phyloP scores from a whole-genome alignment of 2,888 invertebrate genomes.

The Heliconius erato region DNA sequence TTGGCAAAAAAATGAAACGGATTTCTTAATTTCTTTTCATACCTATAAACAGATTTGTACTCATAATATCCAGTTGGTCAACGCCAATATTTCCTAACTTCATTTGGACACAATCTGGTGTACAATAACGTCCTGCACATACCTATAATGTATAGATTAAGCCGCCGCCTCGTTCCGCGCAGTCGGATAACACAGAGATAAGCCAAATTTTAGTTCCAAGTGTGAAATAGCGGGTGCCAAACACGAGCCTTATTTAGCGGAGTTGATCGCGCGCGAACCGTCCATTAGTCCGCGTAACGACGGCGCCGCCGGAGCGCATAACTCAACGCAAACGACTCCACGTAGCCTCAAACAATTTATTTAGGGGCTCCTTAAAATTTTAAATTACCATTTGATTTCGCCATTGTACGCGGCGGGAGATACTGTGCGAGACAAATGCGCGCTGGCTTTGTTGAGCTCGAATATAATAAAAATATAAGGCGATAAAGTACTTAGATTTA shows the following conservation, averaged over 20 bases:
- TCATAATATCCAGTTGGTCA: not conserved
- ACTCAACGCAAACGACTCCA: conserved; percentile 41
- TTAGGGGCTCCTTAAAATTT: conserved; percentile 62
- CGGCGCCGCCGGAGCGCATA: conserved; percentile 36
- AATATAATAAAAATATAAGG: conserved; percentile 44
- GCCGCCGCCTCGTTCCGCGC: conserved; percentile 5
- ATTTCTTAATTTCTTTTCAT: too few relatives aligned
- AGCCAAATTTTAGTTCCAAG: conserved; percentile 32
- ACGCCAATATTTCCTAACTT: not conserved
- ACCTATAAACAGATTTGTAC: too few relatives aligned
- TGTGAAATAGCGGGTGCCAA: conserved; percentile 33
- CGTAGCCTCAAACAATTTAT: conserved; percentile 45
- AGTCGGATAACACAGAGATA: conserved; percentile 25
- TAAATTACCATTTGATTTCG: conserved; percentile 76
- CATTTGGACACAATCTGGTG: conserved; percentile 1
- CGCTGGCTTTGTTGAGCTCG: conserved; percentile 28
- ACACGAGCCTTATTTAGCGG: conserved; percentile 37
- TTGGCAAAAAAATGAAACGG: too few relatives aligned
- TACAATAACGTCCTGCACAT: not conserved
- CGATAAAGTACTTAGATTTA: conserved; percentile 41
- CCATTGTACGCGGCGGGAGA: conserved; percentile 60
- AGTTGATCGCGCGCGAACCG: conserved; percentile 32
- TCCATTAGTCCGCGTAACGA: conserved; percentile 36
- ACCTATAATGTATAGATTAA: not conserved
- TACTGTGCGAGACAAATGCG: conserved; percentile 40